Evolutionary conservation across 1,140 invertebrate genomes (phyloP), one percentile per base, ranked within the genome.

Genomic region (Drosophila kohkoa): DNA sequence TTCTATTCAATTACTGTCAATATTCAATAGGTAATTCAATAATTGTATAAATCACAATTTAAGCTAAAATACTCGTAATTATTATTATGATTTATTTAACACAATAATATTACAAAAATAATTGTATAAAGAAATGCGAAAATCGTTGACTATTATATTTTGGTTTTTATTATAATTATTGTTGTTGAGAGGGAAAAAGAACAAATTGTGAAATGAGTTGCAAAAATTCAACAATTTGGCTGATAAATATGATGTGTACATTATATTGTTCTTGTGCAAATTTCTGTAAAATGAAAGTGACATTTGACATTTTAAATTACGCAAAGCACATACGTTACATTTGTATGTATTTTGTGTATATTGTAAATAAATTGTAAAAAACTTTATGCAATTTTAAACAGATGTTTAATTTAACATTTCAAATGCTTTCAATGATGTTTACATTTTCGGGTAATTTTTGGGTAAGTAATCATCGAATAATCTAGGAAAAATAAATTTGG

Each of bases 331-430:
- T 11, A 57, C 6, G 30, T 41, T 55, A 41, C 32, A 16, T 64
- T 20, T 8, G 30, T 49, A 16, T 51, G 35, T 64, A n/a, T 28
- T 38, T 32, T 58, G 52, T 64, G 60, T 13, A 71, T 59, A 16
- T 59, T 75, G 73, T 75, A 71, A 71, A 71, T 71, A 75, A 75
- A 75, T 11, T 64, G 28, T 71, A 64, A 45, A 67, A 25, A 69
- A 64, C 8, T 57, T 59, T 59, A 48, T 73, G 54, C 55, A 67
- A 66, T 52, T 72, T 59, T 38, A 45, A 59, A 30, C 10, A 25
- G 35, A 15, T 38, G 60, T 63, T 62, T 48, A 15, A 8, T 49
- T 38, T 2, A 10, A 38, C 8, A 38, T 38, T 8, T 10, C 0
- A 38, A 38, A 10, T 10, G 10, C 10, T 38, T 10, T 10, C 10